A percentile compares a stretch with the other conserved stretches of the same genome.
Conservation (phyloP, 2,888 invertebrate species). For the Rotaria magnacalcarata region DNA sequence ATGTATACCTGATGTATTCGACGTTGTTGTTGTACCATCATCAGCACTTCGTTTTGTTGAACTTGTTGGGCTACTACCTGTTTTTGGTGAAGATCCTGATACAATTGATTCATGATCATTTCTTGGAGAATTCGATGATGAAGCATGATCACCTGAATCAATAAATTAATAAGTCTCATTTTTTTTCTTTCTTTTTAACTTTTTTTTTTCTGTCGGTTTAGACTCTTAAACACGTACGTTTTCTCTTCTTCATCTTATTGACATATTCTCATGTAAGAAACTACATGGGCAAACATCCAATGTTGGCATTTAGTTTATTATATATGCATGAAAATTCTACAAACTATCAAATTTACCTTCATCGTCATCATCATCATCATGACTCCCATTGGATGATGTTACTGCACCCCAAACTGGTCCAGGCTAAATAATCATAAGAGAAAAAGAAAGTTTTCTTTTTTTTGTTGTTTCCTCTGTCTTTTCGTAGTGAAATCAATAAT, state of each 20-base stretch:
- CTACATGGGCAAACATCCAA: neutral
- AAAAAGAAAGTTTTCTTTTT: neutral
- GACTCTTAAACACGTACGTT: conserved; percentile 2
- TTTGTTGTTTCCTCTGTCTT: too few species aligned
- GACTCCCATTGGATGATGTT: neutral
- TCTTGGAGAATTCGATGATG: conserved; percentile 1
- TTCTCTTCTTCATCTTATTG: neutral
- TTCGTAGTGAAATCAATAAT: neutral
- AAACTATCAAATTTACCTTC: conserved; percentile 11
- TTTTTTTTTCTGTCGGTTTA: neutral
- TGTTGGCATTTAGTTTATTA: neutral
- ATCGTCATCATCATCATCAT: neutral
- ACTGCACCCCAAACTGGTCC: neutral
- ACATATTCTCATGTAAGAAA: conserved; percentile 5
- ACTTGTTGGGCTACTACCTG: conserved; percentile 17
- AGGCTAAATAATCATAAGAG: neutral
- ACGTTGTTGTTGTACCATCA: conserved; percentile 1
- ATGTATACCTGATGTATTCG: conserved; percentile 1
- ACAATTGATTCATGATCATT: neutral
- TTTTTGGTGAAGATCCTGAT: neutral
- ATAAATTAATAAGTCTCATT: neutral
- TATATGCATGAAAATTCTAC: neutral
- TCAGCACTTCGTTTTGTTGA: conserved; percentile 6
- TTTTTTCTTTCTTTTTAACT: neutral
- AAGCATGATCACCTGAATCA: neutral